Conservation (phyloP, 2,797 vertebrate genomes). For the Diplodus puntazzo region DNA sequence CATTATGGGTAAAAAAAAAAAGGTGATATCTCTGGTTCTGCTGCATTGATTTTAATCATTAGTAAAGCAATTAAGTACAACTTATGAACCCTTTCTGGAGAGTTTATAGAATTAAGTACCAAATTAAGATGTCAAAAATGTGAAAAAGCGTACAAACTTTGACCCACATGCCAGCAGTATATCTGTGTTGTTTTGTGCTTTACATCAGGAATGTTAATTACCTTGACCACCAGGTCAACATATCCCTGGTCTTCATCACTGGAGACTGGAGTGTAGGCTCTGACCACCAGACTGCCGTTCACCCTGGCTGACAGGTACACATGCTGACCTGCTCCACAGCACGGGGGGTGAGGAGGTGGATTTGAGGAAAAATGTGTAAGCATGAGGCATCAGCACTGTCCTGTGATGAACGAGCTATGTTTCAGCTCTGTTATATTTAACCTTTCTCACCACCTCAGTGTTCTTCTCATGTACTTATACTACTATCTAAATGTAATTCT, state of each 20-base stretch:
- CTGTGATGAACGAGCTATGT: accelerated
- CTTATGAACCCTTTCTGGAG: not conserved
- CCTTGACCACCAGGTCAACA: slow-evolving; percentile 95
- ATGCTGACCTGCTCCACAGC: slow-evolving; percentile 88
- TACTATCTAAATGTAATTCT: not conserved
- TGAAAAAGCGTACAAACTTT: not conserved
- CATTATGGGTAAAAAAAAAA: too few relatives aligned
- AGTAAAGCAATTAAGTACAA: not conserved
- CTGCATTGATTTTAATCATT: too few relatives aligned
- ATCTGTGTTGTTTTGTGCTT: not conserved
- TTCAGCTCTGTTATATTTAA: not conserved
- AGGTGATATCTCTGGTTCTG: too few relatives aligned
- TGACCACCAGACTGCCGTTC: slow-evolving; percentile 87
- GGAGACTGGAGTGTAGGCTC: slow-evolving; percentile 94
- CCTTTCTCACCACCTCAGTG: not conserved
- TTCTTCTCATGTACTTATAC: not conserved
- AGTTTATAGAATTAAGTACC: not conserved
- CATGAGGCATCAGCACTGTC: not conserved
- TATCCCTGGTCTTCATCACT: slow-evolving; percentile 90
- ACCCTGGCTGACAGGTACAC: slow-evolving; percentile 93
- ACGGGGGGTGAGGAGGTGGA: not conserved
- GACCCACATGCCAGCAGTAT: too few relatives aligned
- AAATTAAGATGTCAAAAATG: not conserved
- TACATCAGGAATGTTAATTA: slow-evolving; percentile 57
- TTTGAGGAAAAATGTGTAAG: not conserved